A percentile compares a stretch with the other conserved stretches of the same genome.
Conservation (phyloP, 2,113 vertebrate genomes). For the Phalacrocorax pelagicus region DNA sequence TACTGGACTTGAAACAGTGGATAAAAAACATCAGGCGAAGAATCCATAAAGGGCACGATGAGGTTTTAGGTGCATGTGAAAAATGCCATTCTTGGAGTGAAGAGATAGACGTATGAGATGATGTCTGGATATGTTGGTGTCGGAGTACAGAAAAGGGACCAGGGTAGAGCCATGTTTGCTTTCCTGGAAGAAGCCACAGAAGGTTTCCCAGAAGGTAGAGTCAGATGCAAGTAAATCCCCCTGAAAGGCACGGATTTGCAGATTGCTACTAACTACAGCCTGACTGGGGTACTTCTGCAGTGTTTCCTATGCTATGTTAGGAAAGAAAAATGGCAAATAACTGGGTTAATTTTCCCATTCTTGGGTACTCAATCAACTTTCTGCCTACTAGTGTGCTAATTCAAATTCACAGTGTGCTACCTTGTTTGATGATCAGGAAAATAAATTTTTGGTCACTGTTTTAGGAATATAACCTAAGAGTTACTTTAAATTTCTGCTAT, state of each 20-base stretch:
- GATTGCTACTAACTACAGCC: neutral
- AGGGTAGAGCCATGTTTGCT: neutral
- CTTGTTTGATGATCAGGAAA: neutral
- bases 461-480: neutral
- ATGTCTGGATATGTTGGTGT: neutral
- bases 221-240: neutral
- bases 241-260: neutral
- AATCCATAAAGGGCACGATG: neutral
- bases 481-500: neutral
- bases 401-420: neutral
- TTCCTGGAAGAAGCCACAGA: neutral
- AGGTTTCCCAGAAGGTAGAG: neutral
- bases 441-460: neutral
- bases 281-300: neutral
- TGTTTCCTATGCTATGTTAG: neutral
- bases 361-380: neutral
- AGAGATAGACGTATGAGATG: neutral
- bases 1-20: neutral
- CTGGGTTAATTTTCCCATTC: neutral
- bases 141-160: neutral
- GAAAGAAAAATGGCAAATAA: neutral
- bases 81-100: neutral
- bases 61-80: neutral
- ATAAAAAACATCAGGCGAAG: neutral
- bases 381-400: accelerated